These are phyloP conservation scores for Danaus chrysippus DNA, from an alignment of 2,888 invertebrate genomes.

Conservation along the genomic window DNA sequence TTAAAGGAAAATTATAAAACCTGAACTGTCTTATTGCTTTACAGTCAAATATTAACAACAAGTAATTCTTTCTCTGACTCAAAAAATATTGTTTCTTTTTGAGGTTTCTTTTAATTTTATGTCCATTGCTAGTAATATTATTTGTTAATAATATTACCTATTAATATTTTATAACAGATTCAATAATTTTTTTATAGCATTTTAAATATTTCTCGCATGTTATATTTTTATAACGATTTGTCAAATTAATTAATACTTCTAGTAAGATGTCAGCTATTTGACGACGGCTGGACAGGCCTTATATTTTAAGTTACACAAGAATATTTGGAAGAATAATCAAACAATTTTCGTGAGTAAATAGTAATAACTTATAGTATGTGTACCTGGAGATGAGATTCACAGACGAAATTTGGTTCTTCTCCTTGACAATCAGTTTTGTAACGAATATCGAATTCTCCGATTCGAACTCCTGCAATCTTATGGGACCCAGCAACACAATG, in stretches of 20 bases:
- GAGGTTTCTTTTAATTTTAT: too few relatives aligned
- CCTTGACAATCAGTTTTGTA: conserved; percentile 29
- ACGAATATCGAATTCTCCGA: conserved; percentile 32
- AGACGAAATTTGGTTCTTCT: conserved; percentile 11
- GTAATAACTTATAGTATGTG: background rate
- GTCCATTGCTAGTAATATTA: too few relatives aligned
- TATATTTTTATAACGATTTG: too few relatives aligned
- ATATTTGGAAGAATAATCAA: background rate
- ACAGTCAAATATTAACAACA: background rate
- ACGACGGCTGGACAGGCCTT: too few relatives aligned
- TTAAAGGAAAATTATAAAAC: conserved; percentile 1
- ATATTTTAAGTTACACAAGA: background rate
- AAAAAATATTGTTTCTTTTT: too few relatives aligned
- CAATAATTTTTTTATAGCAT: too few relatives aligned
- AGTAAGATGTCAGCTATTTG: too few relatives aligned
- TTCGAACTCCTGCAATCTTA: conserved; percentile 28
- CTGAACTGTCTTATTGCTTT: background rate
- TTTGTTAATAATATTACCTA: too few relatives aligned
- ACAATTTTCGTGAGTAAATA: background rate
- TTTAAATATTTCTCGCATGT: too few relatives aligned
- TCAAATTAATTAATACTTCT: too few relatives aligned
- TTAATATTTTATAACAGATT: too few relatives aligned
- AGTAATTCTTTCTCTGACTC: background rate
- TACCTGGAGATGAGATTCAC: conserved; percentile 33
- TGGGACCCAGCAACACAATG: conserved; percentile 28